Base-by-base conservation (phyloP, 2,797 vertebrate genomes). In the Argentina silus region DNA sequence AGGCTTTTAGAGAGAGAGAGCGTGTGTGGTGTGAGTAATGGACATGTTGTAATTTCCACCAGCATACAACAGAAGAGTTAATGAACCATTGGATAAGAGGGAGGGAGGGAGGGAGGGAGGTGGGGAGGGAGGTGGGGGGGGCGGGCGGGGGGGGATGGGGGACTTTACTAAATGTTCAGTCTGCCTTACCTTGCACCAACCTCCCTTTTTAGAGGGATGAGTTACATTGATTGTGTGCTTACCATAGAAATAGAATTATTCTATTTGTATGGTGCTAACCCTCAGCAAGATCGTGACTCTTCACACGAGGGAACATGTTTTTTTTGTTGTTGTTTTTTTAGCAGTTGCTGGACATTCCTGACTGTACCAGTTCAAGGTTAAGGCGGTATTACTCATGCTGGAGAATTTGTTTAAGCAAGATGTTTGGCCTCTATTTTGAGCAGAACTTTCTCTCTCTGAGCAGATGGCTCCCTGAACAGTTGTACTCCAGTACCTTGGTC, bases 61-160 rank as follows among this genome's bases (percentile, higher is more conserved):
- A 71, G 72, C 66, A 76, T 67, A 79, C 81, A 85, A 74, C 82
- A 84, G 73, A 85, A 78, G 82, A 85, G 81, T 76, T 84, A 88
- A 90, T 85, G 80, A 89, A 84, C 73, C 47, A 17, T 67, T 63
- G 51, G 77, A 72, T 66, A 53, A 70, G 10, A 72, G 67, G 66
- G 55, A 64, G 60, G 44, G 51, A 50, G 50, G 15, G 50, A 3
- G 50, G 50, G 50, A 64, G 60, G 44, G 51, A 50, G 50, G 15
- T 5, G 50, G 50, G 50, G n/a, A 72, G 67, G 66, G 53, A 64
- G 60, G 45, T 56, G 48, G 48, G 14, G 48, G 7, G 48, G 48
- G 48, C 63, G 75, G 74, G n/a, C n/a, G 81, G 60, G 21, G 69
- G 60, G 66, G 61, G 60, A 47, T 56, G 48, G 48, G 14, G 48